These are phyloP conservation scores for Lysandra coridon DNA, from an alignment of 2,888 invertebrate species.

Conservation along the genomic window DNA sequence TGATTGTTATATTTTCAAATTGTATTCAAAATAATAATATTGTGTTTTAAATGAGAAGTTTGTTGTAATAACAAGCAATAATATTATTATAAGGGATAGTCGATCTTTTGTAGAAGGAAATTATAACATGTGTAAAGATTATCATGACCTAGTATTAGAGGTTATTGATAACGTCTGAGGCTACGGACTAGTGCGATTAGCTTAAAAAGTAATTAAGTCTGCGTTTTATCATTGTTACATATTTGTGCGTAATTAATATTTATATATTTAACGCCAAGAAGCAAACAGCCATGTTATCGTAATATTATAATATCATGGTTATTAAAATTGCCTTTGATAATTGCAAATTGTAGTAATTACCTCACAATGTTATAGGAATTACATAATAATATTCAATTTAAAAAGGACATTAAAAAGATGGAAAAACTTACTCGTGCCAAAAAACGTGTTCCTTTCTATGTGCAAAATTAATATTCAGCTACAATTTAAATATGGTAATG, in stretches of 20 bases:
- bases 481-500: neutral
- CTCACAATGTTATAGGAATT: neutral
- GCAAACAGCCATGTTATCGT: neutral
- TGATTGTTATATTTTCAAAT: neutral
- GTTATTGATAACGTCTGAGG: conserved; percentile 16
- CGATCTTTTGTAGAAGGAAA: conserved; percentile 22
- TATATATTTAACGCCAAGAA: too few species aligned
- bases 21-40: neutral
- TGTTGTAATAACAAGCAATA: conserved; percentile 13
- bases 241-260: neutral
- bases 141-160: conserved; percentile 21
- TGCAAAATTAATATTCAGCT: neutral
- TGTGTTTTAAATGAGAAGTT: neutral
- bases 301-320: neutral
- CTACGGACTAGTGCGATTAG: neutral
- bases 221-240: neutral
- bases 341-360: neutral
- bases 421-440: neutral
- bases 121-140: conserved; percentile 17
- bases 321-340: neutral
- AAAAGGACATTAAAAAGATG: neutral
- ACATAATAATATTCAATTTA: neutral
- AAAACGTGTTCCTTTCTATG: neutral
- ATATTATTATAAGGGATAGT: neutral
- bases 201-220: conserved; percentile 5